Conservation (phyloP, 92 coral and sea anemone species). For the Epizoanthus fatuus region DNA sequence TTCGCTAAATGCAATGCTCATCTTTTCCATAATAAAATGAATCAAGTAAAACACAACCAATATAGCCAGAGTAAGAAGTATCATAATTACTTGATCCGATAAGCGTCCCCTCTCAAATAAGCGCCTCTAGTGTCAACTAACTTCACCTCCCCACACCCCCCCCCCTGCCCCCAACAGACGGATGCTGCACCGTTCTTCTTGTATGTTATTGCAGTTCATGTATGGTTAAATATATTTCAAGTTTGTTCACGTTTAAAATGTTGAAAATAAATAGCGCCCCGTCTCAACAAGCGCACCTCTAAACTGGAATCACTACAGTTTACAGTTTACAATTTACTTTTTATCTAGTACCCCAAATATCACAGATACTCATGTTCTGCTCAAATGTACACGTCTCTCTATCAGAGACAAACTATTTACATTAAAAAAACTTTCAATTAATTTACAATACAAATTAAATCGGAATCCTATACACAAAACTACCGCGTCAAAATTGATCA, state of each 20-base stretch:
- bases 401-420: conserved; percentile 21
- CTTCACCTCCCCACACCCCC: not conserved
- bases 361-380: not conserved
- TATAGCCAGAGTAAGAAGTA: too few species aligned
- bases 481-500: not conserved
- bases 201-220: not conserved
- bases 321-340: too few species aligned
- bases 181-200: not conserved
- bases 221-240: not conserved
- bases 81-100: too few species aligned
- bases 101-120: too few species aligned
- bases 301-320: too few species aligned
- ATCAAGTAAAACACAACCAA: too few species aligned
- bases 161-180: not conserved
- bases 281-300: too few species aligned
- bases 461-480: too few species aligned
- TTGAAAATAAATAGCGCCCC: conserved; percentile 65
- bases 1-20: too few species aligned
- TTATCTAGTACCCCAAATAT: not conserved
- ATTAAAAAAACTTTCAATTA: conserved; percentile 22
- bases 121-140: too few species aligned
- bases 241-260: conserved; percentile 77
- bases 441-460: conserved; percentile 10
- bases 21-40: too few species aligned
- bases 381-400: conserved; percentile 31